Percentiles rank a stretch among this genome's conserved stretches.
phyloP scores from a whole-genome alignment of 2,113 vertebrate genomes.

The Nibea coibor region DNA sequence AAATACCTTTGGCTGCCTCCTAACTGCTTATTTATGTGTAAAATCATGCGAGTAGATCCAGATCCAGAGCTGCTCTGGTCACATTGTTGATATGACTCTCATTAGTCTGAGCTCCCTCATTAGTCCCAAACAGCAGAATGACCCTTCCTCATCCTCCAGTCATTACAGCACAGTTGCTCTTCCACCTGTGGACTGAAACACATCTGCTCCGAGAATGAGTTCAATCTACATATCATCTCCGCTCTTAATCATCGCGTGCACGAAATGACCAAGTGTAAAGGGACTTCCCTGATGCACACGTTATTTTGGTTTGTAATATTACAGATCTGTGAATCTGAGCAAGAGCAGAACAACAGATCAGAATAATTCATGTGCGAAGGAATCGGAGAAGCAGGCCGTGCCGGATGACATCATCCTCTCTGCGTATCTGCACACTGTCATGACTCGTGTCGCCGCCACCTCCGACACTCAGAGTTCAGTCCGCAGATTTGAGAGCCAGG shows the following conservation, averaged over 20 bases:
- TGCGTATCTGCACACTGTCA: slow-evolving; percentile 12
- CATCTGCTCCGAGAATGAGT: slow-evolving; percentile 17
- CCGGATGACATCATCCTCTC: slow-evolving; percentile 47
- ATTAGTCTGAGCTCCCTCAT: not conserved
- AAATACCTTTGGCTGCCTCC: no score
- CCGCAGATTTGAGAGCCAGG: slow-evolving; percentile 54
- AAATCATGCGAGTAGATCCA: no score
- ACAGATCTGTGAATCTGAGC: not conserved
- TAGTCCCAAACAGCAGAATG: not conserved
- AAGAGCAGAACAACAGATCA: not conserved
- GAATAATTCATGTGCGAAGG: not conserved
- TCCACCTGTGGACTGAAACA: slow-evolving; percentile 8
- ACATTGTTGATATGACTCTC: not conserved
- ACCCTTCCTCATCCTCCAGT: slow-evolving; percentile 14
- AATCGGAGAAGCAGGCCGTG: not conserved
- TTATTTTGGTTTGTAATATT: not conserved
- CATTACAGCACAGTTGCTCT: not conserved
- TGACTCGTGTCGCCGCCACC: slow-evolving; percentile 12
- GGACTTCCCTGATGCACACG: no score
- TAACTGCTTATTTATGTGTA: no score
- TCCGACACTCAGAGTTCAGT: slow-evolving; percentile 48
- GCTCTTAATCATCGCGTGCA: not conserved
- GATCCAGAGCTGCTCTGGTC: not conserved
- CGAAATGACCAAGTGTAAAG: no score
- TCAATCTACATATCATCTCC: not conserved